phyloP scores from a whole-genome alignment of 2,113 vertebrate genomes.

The Hystrix cristata region DNA sequence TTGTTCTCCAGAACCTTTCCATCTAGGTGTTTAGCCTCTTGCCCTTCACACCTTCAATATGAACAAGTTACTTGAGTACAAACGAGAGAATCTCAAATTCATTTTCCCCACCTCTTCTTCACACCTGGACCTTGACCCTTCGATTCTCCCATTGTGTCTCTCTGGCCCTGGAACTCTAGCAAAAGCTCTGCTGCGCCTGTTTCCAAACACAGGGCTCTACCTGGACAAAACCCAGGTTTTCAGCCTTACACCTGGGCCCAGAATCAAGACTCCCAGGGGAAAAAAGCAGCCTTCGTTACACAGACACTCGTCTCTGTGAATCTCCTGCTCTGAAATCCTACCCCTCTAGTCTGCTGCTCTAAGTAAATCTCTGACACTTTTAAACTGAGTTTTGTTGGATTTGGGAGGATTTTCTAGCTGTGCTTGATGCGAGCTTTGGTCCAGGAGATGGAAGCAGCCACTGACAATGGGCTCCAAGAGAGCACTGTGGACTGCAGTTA shows the following conservation, averaged over 20 bases:
- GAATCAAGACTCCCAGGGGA: not conserved
- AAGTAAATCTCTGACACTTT: not conserved
- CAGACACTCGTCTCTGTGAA: not conserved
- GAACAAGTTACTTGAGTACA: not conserved
- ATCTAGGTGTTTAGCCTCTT: not conserved
- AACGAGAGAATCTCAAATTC: not conserved
- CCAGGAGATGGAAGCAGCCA: not conserved
- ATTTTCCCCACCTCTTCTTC: not conserved
- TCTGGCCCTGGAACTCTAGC: not conserved
- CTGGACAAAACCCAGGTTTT: not conserved
- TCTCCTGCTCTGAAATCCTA: not conserved
- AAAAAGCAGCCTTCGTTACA: not conserved
- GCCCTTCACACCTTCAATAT: not conserved
- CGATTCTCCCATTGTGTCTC: not conserved
- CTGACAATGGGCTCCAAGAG: not conserved
- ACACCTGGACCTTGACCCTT: not conserved
- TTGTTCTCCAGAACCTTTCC: not conserved
- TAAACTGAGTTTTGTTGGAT: not conserved
- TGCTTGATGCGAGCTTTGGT: not conserved
- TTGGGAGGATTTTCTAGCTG: constrained; percentile 10
- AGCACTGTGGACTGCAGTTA: not conserved
- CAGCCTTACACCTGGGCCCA: not conserved
- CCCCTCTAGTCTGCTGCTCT: not conserved
- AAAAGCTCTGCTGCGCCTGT: not conserved
- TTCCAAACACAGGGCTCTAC: not conserved